Percentiles rank a stretch among this genome's conserved stretches.
Evolutionary conservation across 2,888 invertebrate genomes (phyloP).

Genomic region (Dryobota labecula): DNA sequence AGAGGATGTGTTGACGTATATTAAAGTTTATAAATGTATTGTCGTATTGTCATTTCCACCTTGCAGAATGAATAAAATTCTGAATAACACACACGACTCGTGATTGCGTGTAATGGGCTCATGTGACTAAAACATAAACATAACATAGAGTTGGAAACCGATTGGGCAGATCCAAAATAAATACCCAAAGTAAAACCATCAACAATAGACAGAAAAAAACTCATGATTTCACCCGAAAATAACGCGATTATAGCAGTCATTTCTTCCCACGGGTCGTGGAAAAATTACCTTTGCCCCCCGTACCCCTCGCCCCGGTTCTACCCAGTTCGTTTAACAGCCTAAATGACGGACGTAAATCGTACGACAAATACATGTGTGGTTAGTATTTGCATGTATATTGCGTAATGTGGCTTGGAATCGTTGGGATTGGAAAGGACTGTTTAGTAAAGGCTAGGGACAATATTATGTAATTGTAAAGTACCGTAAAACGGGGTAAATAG

Average conservation of each 20-base stretch:
- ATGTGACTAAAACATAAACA: neutral
- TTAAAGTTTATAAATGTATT: no score
- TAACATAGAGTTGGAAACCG: neutral
- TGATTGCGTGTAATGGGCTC: neutral
- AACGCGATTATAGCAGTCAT: conserved; percentile 59
- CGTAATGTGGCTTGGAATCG: conserved; percentile 32
- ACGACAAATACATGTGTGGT: conserved; percentile 65
- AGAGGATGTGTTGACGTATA: no score
- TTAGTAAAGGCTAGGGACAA: neutral
- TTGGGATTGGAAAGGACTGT: conserved; percentile 1
- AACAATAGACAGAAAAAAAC: conserved; percentile 28
- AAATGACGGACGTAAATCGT: conserved; percentile 69
- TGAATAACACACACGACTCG: no score
- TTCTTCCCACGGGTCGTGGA: conserved; percentile 42
- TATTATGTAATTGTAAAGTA: no score
- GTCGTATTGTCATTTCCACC: no score
- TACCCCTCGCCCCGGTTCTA: conserved; percentile 1
- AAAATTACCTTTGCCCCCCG: conserved; percentile 59
- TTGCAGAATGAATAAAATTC: neutral
- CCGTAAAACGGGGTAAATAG: no score
- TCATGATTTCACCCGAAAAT: conserved; percentile 54
- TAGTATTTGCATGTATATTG: conserved; percentile 74
- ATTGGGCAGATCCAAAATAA: neutral
- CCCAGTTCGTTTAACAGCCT: conserved; percentile 65
- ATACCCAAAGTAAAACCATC: neutral